phyloP scores from a whole-genome alignment of 2,113 vertebrate species.

The Hemiprocne comata region DNA sequence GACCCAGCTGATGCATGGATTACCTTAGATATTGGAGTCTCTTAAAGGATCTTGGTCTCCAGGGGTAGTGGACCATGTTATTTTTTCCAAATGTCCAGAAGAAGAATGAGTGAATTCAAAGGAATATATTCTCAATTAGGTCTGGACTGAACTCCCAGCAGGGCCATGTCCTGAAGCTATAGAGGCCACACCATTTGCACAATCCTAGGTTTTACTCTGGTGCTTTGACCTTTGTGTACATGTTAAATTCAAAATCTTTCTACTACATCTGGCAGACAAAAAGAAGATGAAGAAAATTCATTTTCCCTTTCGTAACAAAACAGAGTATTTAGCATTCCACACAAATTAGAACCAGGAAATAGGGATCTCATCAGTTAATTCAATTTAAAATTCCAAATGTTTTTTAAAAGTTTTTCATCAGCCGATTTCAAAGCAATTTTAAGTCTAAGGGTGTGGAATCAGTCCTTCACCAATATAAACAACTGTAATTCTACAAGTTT shows the following conservation, averaged over 20 bases:
- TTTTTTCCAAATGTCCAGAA: constrained; percentile 42
- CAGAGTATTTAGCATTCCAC: constrained; percentile 51
- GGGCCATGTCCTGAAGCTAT: constrained; percentile 60
- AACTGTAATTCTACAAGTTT: background rate
- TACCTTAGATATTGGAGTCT: background rate
- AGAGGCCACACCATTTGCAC: constrained; percentile 26
- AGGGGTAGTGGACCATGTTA: background rate
- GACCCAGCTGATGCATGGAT: background rate
- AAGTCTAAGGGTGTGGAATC: background rate
- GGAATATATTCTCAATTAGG: constrained; percentile 36
- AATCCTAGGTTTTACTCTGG: background rate
- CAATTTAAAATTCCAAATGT: constrained; percentile 36
- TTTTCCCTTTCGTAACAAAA: constrained; percentile 19
- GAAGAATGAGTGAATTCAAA: constrained; percentile 59
- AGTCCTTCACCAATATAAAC: background rate
- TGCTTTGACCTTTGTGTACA: constrained; percentile 48
- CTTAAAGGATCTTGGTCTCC: constrained; percentile 34
- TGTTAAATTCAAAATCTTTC: constrained; percentile 52
- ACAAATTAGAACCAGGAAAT: constrained; percentile 53
- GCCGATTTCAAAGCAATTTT: background rate
- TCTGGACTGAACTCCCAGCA: constrained; percentile 25
- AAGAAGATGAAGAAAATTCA: constrained; percentile 45
- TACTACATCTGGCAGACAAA: constrained; percentile 49
- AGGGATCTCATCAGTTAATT: constrained; percentile 19
- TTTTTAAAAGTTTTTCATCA: constrained; percentile 13